These are phyloP conservation scores for Pseudopipra pipra DNA, from an alignment of 2,113 vertebrate genomes.

Conservation along the genomic window DNA sequence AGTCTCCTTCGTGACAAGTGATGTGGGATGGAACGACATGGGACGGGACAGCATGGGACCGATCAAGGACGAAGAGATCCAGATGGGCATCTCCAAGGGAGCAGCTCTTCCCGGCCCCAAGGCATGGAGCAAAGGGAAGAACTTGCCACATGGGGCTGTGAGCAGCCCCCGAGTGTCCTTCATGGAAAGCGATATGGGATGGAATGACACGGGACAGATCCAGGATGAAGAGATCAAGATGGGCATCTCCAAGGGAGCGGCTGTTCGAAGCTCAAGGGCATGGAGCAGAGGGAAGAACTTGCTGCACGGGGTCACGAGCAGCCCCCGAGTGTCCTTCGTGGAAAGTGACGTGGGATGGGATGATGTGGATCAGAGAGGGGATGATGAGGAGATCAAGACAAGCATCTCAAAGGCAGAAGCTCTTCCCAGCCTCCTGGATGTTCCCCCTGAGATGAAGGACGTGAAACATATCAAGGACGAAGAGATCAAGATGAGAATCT, in stretches of 20 bases:
- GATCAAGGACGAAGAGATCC: neutral
- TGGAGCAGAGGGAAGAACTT: neutral
- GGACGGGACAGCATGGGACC: neutral
- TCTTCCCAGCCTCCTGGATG: neutral
- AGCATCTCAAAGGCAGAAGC: neutral
- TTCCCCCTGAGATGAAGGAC: neutral
- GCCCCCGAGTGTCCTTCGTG: neutral
- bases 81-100: neutral
- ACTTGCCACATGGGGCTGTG: neutral
- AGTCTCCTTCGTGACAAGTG: accelerated
- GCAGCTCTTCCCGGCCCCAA: neutral
- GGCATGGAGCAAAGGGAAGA: neutral
- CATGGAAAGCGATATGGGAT: neutral
- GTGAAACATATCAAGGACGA: neutral
- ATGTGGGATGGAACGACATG: neutral
- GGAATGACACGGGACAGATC: too few species aligned
- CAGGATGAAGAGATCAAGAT: neutral
- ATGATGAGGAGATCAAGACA: neutral
- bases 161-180: neutral
- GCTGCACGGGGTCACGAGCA: neutral
- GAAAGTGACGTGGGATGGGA: neutral
- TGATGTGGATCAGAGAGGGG: too few species aligned
- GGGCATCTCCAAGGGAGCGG: neutral
- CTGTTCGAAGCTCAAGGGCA: neutral
- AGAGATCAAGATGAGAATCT: too few species aligned